Conservation (phyloP, 2,888 invertebrate species). For the Sinhomidia bicolor region DNA sequence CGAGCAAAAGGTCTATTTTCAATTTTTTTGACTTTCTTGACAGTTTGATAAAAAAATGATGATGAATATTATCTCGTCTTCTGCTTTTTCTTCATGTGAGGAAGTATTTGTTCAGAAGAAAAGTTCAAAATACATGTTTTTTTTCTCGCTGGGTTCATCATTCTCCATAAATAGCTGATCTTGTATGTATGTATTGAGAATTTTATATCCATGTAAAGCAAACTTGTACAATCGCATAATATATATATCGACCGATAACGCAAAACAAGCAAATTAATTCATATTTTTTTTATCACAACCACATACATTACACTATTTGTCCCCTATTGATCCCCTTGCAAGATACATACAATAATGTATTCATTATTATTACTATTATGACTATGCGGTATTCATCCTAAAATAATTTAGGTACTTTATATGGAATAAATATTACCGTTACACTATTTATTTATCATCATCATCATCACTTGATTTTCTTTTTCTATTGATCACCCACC, state of each 20-base stretch:
- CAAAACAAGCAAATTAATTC: conserved; percentile 44
- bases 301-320: not conserved
- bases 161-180: not conserved
- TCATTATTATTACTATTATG: not conserved
- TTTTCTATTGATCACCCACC: conserved; percentile 27
- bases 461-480: no score
- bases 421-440: conserved; percentile 38
- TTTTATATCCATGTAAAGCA: not conserved
- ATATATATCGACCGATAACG: no score
- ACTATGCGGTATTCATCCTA: not conserved
- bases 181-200: not conserved
- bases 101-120: conserved; percentile 21
- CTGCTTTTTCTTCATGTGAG: no score
- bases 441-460: not conserved
- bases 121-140: not conserved
- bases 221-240: not conserved
- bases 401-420: conserved; percentile 52
- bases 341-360: not conserved
- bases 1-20: not conserved
- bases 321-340: not conserved
- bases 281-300: conserved; percentile 26
- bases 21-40: not conserved
- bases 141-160: conserved; percentile 15
- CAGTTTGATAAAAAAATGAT: not conserved
- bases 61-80: conserved; percentile 24